Evolutionary conservation across 2,797 vertebrate genomes (phyloP), one percentile per base, ranked within the genome.

Genomic region (Acestrorhynchus altus): DNA sequence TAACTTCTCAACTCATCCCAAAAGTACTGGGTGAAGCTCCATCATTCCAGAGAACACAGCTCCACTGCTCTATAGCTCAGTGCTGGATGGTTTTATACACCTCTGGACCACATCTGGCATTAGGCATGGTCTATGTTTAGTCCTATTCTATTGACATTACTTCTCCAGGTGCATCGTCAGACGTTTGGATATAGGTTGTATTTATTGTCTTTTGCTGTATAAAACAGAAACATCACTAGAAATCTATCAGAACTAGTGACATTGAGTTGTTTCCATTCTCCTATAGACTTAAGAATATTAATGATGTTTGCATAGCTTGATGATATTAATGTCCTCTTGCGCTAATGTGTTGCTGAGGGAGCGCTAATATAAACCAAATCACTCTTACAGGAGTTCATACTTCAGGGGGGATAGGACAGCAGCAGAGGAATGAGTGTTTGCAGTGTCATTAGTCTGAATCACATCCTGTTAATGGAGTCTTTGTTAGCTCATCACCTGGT

Each of bases 381-480:
- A 70, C 65, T 74, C 72, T 79, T 79, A 79, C 65, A 61, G 56
- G 77, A 75, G 72, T 57, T 40, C 67, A 64, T 46, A 76, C 73
- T 80, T 80, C 67, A 71, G 73, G 78, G 77, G 60, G 31, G 60
- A 71, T 71, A 76, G 72, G 78, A 80, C 78, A 75, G 70, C 61
- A 79, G 71, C 22, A 69, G 72, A 75, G 78, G 78, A 80, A 80
- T 76, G 64, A 74, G 47, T 63, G 77, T 79, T 79, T 79, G 73
- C 78, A 72, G 67, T 80, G 78, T 76, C 78, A 80, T 80, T 80
- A 80, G 78, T 80, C 73, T 75, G 78, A 76, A 80, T 80, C 66
- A 68, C 73, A 80, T 80, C 78, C 64, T 76, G 59, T 76, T 80
- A 80, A 80, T 80, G 73, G 78, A 57, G 72, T 63, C 51, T 75